A percentile compares a stretch with the other conserved stretches of the same genome.
These are phyloP conservation scores for Apodemus speciosus DNA, from an alignment of 2,113 vertebrate species.

Conservation along the genomic window DNA sequence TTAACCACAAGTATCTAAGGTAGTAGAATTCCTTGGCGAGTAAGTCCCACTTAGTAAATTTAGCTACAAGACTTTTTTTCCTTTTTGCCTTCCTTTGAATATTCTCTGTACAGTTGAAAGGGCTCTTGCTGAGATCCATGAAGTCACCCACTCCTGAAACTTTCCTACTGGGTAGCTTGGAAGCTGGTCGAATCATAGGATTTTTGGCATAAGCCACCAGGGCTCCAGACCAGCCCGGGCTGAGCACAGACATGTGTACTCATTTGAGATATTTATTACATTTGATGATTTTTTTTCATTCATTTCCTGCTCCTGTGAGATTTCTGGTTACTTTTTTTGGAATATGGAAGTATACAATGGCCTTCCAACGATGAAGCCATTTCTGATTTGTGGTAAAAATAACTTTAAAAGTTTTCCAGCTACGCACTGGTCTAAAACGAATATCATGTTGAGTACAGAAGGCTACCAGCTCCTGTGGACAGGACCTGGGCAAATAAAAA, in stretches of 20 bases:
- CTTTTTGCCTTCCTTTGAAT: background rate
- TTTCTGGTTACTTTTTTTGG: conserved; percentile 60
- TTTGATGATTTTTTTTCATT: conserved; percentile 68
- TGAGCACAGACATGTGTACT: conserved; percentile 41
- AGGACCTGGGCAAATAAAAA: background rate
- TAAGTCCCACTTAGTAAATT: conserved; percentile 59
- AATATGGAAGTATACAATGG: conserved; percentile 42
- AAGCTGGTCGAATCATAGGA: background rate
- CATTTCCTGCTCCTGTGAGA: conserved; percentile 62
- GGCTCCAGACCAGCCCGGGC: background rate
- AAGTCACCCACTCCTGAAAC: background rate
- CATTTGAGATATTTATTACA: conserved; percentile 53
- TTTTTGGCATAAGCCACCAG: background rate
- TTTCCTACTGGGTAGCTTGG: conserved; percentile 14
- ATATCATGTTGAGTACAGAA: background rate
- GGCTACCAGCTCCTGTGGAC: background rate
- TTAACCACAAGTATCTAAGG: background rate
- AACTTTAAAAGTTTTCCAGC: conserved; percentile 66
- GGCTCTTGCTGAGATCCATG: background rate
- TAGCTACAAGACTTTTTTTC: background rate
- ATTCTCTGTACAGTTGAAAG: background rate
- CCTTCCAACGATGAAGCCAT: conserved; percentile 78
- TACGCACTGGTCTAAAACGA: conserved; percentile 35
- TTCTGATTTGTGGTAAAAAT: conserved; percentile 75
- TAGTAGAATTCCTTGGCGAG: background rate